Evolutionary conservation across 2,113 vertebrate species (phyloP), one percentile per base, ranked within the genome.

Genomic region (Rhea americana): DNA sequence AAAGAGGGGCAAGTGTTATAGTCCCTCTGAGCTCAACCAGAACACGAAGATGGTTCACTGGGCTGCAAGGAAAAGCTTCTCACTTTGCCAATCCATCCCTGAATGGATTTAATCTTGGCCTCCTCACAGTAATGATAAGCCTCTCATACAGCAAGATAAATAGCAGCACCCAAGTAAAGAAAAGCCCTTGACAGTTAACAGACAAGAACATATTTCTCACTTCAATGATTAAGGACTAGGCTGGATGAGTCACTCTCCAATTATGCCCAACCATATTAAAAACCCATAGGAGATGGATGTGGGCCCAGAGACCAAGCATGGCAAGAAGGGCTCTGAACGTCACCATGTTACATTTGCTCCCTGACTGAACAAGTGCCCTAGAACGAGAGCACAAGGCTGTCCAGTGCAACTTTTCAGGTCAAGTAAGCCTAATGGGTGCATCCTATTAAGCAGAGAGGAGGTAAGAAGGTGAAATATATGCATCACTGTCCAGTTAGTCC

Each of bases 11-110:
- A 41, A 32, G n/a, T 11, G 24, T 30, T 72, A 47, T 1, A 6
- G 63, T 35, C 39, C 71, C 41, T 51, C 65, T 25, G 32, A 35
- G 48, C 37, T 82, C 58, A 30, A 4, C 43, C 70, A 70, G 48
- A 11, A 0, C 1, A 0, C 22, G 26, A 16, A 76, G 39, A 28
- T 18, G 10, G 39, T 24, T 74, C 32, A 26, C 26, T 1, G 2
- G 50, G 58, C 32, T 2, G 4, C 61, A 48, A 26, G 50, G 43
- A 68, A 58, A 62, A 2, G 3, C n/a, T 59, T 66, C 59, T 50
- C 1, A 0, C 11, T 20, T 21, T 9, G 51, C 50, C 79, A 65
- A 2, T 22, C 56, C 45, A 16, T 14, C 39, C 58, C 58, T 16
- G 17, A 55, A 59, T 56, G 81, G 48, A 21, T 43, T 63, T 70